These are phyloP conservation scores for Pseudolycoriella hygida DNA, from an alignment of 2,888 invertebrate genomes.

Conservation along the genomic window DNA sequence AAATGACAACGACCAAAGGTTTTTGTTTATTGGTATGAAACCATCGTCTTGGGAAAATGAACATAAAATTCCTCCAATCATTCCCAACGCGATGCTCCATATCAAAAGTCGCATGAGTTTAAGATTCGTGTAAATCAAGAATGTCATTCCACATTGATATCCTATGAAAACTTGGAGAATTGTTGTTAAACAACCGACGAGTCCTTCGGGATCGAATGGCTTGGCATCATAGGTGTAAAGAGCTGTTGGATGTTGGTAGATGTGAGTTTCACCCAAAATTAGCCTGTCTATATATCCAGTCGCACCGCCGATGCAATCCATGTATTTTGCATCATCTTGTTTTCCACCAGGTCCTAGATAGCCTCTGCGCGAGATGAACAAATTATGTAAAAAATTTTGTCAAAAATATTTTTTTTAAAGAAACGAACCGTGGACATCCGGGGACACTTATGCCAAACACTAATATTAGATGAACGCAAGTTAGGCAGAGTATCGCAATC, in stretches of 20 bases:
- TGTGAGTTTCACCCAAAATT: slow-evolving; percentile 55
- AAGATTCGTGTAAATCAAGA: slow-evolving; percentile 39
- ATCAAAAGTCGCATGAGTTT: slow-evolving; percentile 53
- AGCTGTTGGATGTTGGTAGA: slow-evolving; percentile 57
- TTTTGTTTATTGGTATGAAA: slow-evolving; percentile 79
- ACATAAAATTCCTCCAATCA: slow-evolving; percentile 53
- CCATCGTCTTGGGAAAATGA: slow-evolving; percentile 58
- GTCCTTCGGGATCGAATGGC: slow-evolving; percentile 76
- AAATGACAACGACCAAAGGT: slow-evolving; percentile 88
- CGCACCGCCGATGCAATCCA: slow-evolving; percentile 74
- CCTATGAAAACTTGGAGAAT: slow-evolving; percentile 68
- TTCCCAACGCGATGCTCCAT: slow-evolving; percentile 51
- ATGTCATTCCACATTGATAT: slow-evolving; percentile 61
- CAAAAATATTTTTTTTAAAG: too few species aligned
- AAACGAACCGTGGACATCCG: slow-evolving; percentile 72
- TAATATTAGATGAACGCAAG: slow-evolving; percentile 45
- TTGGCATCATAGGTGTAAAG: slow-evolving; percentile 39
- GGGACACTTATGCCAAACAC: slow-evolving; percentile 59
- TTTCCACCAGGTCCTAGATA: slow-evolving; percentile 86
- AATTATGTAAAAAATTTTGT: too few species aligned
- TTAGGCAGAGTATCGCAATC: slow-evolving; percentile 42
- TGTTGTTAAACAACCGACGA: slow-evolving; percentile 67
- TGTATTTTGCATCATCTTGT: slow-evolving; percentile 44
- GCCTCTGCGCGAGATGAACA: too few species aligned
- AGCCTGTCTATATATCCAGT: slow-evolving; percentile 68